These are phyloP conservation scores for Zootermopsis nevadensis DNA, from an alignment of 2,888 invertebrate species.

Conservation along the genomic window DNA sequence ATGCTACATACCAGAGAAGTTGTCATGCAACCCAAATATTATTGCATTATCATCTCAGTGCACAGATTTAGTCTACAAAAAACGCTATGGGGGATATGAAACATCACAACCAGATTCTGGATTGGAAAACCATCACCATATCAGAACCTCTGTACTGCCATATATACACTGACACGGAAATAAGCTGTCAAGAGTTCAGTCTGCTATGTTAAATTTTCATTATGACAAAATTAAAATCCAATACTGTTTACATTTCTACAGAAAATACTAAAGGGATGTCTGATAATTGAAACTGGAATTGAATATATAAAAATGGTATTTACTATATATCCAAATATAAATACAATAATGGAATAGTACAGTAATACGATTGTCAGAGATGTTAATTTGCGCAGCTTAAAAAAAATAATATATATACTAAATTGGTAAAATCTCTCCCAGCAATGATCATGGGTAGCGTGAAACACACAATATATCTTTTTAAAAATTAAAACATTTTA, in stretches of 20 bases:
- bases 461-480: constrained; percentile 27
- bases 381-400: constrained; percentile 25
- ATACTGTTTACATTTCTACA: constrained; percentile 13
- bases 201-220: constrained; percentile 28
- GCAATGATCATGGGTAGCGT: not conserved
- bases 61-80: not conserved
- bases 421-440: constrained; percentile 33
- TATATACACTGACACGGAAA: constrained; percentile 5
- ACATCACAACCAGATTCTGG: not conserved
- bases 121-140: not conserved
- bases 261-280: constrained; percentile 12
- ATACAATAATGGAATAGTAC: constrained; percentile 30
- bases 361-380: constrained; percentile 35
- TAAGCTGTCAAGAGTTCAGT: constrained; percentile 8
- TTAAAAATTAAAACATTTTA: constrained; percentile 36
- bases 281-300: constrained; percentile 14
- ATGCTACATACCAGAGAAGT: not conserved
- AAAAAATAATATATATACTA: constrained; percentile 13
- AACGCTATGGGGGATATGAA: not conserved
- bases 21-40: not conserved
- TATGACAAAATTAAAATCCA: constrained; percentile 13
- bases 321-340: constrained; percentile 25
- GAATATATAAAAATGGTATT: constrained; percentile 24
- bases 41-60: not conserved
- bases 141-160: not conserved